Base-by-base conservation (phyloP, 2,113 vertebrate genomes). In the Toxostoma redivivum region DNA sequence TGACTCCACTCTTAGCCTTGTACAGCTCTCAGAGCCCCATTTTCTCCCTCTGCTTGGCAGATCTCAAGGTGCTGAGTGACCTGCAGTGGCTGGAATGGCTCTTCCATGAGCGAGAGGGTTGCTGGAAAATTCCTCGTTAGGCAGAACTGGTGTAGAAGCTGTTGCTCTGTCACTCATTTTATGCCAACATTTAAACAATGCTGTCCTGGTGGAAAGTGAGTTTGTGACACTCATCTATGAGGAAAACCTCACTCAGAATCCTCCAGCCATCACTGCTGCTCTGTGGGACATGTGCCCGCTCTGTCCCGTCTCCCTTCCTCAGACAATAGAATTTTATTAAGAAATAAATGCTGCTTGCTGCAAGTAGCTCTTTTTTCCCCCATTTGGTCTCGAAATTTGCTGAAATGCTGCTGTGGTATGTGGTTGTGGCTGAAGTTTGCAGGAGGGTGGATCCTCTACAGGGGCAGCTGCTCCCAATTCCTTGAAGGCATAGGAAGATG, bases 251-350 rank as follows among this genome's bases (percentile, higher is more conserved):
- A 4, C 53, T 74, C 21, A 44, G 48, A 45, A 51, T 85, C 40
- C 48, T 53, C 77, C 56, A 74, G 19, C 37, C 17, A 1, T 53
- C 0, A 0, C 22, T 3, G 18, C 70, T 53, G 70, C 77, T 81
- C 25, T 0, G 1, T 8, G 7, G 16, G n/a, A 5, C 11, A 0
- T 3, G 48, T 5, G 10, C 54, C 14, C n/a, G 48, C 54, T 72
- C 37, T 9, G 21, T 86, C 51, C 30, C 37, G 56, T 83, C 38
- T 84, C 33, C 79, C 5, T 62, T 71, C 54, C 31, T n/a, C 1
- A 15, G 31, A 73, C 69, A 78, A 37, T 20, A 57, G 90, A 67
- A 11, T 10, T 57, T 66, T 84, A 42, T 24, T 87, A 57, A 57
- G 31, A 6, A 73, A 91, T 86, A 77, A 67, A 20, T 54, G 31